phyloP scores from a whole-genome alignment of 2,113 vertebrate genomes.

The Paradoxurus hermaphroditus region DNA sequence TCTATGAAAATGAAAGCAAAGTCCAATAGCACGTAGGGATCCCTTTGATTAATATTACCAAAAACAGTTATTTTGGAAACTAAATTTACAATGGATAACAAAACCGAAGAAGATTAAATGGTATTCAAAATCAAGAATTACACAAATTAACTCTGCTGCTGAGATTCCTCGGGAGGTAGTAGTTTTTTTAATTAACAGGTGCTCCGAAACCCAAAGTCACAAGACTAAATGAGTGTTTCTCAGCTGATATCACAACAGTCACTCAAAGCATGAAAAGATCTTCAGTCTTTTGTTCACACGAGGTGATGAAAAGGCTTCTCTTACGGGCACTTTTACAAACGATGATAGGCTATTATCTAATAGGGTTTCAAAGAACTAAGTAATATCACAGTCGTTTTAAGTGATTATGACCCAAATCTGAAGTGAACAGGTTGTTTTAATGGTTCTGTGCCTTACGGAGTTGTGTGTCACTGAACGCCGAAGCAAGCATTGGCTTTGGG shows the following conservation, averaged over 20 bases:
- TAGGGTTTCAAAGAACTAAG: conserved; percentile 13
- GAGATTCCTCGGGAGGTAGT: conserved; percentile 27
- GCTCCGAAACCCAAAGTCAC: conserved; percentile 41
- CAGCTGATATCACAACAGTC: not conserved
- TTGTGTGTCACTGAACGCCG: not conserved
- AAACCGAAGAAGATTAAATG: not conserved
- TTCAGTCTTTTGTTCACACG: not conserved
- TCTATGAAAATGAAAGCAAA: conserved; percentile 6
- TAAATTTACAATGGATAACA: not conserved
- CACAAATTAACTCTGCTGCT: not conserved
- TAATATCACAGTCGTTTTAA: not conserved
- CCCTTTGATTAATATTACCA: not conserved
- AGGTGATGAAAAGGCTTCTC: conserved; percentile 35
- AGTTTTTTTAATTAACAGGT: conserved; percentile 41
- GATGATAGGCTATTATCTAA: not conserved
- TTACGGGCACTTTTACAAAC: not conserved
- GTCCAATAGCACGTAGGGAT: not conserved
- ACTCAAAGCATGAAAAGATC: not conserved
- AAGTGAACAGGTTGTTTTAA: not conserved
- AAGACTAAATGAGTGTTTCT: conserved; percentile 19
- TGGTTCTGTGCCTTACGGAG: not conserved
- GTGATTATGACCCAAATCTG: not conserved
- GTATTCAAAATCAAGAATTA: conserved; percentile 1
- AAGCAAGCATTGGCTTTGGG: not conserved
- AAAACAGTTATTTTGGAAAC: not conserved